Conservation (phyloP, 2,113 vertebrate genomes). For the Cricetomys ansorgei region DNA sequence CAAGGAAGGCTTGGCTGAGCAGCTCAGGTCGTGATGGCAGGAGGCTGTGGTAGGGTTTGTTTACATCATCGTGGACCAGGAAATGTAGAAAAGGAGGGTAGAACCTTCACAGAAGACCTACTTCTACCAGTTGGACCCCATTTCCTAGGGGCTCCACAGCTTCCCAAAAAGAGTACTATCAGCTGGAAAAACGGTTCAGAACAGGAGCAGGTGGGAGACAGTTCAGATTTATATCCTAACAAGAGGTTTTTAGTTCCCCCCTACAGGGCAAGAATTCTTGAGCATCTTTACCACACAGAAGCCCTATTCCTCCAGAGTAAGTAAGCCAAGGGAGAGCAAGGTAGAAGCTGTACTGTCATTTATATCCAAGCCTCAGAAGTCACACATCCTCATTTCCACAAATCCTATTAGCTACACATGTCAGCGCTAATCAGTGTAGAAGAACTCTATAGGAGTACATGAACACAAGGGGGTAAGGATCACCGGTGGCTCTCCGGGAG, state of each 20-base stretch:
- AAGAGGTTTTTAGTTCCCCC: neutral
- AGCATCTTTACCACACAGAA: neutral
- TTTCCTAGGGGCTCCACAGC: neutral
- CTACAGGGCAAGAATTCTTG: neutral
- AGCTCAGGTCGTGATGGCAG: neutral
- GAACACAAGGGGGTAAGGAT: neutral
- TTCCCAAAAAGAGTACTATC: neutral
- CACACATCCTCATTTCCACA: slow-evolving; percentile 6
- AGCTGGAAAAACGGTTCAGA: neutral
- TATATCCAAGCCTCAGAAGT: slow-evolving; percentile 18
- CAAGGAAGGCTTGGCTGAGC: neutral
- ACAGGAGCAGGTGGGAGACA: neutral
- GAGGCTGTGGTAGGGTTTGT: neutral
- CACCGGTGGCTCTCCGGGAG: neutral
- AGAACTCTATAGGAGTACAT: neutral
- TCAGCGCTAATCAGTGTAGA: neutral
- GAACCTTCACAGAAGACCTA: neutral
- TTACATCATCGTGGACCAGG: neutral
- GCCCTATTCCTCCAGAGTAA: neutral
- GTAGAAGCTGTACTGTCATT: neutral
- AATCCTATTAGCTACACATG: slow-evolving; percentile 50
- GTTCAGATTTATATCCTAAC: neutral
- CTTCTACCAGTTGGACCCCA: neutral
- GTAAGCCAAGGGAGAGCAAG: neutral
- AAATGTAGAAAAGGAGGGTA: neutral